Evolutionary conservation across 2,113 vertebrate genomes (phyloP).

Genomic region (Acanthisitta chloris): DNA sequence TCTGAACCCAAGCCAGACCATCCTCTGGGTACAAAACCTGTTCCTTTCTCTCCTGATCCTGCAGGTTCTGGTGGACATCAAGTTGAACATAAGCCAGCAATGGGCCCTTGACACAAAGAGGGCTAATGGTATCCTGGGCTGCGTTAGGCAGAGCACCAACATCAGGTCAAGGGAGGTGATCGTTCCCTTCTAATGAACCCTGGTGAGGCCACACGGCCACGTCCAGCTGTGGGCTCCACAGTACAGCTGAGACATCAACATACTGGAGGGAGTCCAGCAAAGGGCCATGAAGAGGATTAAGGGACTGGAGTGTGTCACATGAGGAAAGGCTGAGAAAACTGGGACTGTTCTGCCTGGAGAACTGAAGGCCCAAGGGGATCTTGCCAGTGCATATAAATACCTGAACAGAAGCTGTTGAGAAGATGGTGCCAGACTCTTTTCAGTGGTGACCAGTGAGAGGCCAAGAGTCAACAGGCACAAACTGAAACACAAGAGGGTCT

Average conservation of each 20-base stretch:
- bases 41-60: background rate
- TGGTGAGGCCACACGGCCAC: background rate
- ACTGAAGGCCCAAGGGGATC: background rate
- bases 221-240: background rate
- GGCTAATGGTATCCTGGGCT: background rate
- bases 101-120: background rate
- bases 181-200: background rate
- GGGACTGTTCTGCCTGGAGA: background rate
- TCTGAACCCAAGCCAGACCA: background rate
- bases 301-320: background rate
- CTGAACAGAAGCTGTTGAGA: background rate
- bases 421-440: background rate
- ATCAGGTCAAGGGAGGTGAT: background rate
- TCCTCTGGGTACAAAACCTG: background rate
- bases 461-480: background rate
- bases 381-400: no score
- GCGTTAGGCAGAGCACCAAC: background rate
- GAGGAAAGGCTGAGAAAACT: background rate
- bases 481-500: background rate
- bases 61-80: background rate
- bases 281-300: background rate
- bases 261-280: background rate
- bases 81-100: background rate
- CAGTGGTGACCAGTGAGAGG: background rate
- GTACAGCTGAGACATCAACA: background rate